These are phyloP conservation scores for Montipora sp. DNA, from an alignment of 64 coral and sea anemone genomes.

Conservation along the genomic window DNA sequence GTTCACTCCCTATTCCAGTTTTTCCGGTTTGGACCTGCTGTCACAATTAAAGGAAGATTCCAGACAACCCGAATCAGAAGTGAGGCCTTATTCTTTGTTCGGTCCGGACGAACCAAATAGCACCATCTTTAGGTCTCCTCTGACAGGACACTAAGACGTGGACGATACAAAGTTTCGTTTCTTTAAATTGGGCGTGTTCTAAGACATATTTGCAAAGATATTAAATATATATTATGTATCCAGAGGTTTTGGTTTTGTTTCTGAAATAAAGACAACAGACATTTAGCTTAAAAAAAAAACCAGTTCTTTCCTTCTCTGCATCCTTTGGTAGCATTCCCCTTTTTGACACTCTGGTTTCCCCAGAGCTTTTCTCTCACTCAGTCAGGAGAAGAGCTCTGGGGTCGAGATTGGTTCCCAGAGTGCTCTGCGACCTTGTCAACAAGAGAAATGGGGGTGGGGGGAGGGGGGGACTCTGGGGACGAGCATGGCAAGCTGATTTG, in stretches of 20 bases:
- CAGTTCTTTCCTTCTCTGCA: background rate
- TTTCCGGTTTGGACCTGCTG: slow-evolving; percentile 89
- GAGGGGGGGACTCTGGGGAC: no score
- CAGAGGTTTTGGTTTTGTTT: slow-evolving; percentile 46
- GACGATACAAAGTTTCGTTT: background rate
- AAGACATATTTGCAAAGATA: slow-evolving; percentile 21
- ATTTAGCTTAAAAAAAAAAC: slow-evolving; percentile 11
- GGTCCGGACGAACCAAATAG: slow-evolving; percentile 92
- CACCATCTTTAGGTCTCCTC: slow-evolving; percentile 86
- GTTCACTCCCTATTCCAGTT: slow-evolving; percentile 79
- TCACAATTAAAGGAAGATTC: slow-evolving; percentile 79
- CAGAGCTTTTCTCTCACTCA: no score
- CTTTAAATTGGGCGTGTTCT: slow-evolving; percentile 42
- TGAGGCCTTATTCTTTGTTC: slow-evolving; percentile 94
- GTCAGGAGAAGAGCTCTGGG: no score
- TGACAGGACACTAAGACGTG: slow-evolving; percentile 74
- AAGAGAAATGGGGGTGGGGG: no score
- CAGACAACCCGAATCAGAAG: slow-evolving; percentile 35
- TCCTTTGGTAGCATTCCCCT: background rate
- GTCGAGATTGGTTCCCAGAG: no score
- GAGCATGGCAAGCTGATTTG: no score
- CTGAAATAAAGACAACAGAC: slow-evolving; percentile 15
- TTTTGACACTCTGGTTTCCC: no score
- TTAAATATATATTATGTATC: slow-evolving; percentile 47
- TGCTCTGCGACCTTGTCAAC: no score